These are phyloP conservation scores for Halyomorpha halys DNA, from an alignment of 1,140 invertebrate genomes.

Conservation along the genomic window DNA sequence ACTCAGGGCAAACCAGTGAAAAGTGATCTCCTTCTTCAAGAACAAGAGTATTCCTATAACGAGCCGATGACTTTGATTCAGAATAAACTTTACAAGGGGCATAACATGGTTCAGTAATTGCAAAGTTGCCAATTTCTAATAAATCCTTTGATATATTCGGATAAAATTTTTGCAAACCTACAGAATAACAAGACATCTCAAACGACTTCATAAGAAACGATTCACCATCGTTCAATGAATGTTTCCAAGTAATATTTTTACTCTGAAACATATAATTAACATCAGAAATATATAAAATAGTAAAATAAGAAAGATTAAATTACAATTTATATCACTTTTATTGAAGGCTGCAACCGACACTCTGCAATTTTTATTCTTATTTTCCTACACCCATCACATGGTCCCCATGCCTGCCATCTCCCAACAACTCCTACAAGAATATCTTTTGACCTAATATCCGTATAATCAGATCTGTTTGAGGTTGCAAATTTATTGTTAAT, in stretches of 20 bases:
- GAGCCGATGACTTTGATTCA: neutral
- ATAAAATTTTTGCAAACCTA: neutral
- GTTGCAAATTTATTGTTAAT: neutral
- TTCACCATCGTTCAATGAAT: neutral
- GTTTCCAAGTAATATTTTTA: too few relatives aligned
- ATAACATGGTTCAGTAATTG: constrained; percentile 11
- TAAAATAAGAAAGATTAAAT: too few relatives aligned
- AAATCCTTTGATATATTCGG: constrained; percentile 10
- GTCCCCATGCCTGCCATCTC: neutral
- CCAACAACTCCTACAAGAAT: neutral
- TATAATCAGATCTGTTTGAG: neutral
- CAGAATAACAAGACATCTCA: constrained; percentile 15
- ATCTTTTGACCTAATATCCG: neutral
- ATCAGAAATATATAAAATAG: too few relatives aligned
- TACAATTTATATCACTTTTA: neutral
- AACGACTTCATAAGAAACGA: constrained; percentile 8
- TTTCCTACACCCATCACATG: constrained; percentile 1
- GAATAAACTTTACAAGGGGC: constrained; percentile 7
- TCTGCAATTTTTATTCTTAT: constrained; percentile 1
- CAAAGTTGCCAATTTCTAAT: neutral
- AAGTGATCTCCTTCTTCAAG: constrained; percentile 6
- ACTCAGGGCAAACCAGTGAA: constrained; percentile 10
- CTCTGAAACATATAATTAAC: too few relatives aligned
- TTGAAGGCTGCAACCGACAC: neutral
- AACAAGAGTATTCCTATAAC: constrained; percentile 8